Base-by-base conservation (phyloP, 1,140 invertebrate species). In the Oncopodura yosiiana region DNA sequence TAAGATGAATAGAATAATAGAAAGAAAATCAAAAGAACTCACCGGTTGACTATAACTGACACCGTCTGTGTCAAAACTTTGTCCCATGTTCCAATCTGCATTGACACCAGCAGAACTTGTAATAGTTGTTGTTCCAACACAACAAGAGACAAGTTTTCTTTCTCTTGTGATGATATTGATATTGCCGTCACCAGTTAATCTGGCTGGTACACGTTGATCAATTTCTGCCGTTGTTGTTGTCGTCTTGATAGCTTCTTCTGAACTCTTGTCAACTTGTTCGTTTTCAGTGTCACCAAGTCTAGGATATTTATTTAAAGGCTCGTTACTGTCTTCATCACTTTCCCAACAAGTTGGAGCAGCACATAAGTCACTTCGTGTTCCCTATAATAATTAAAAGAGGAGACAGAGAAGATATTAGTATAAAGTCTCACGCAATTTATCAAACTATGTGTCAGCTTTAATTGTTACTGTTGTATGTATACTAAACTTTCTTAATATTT, bases 51-150 rank as follows among this genome's bases (percentile, higher is more conserved):
- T 56, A 49, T 51, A 63, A 21, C 8, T 9, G 32, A 49, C 56
- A 38, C 49, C 51, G 43, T 55, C 55, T 11, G 55, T 49, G 27
- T 63, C 62, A 53, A 60, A 55, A 44, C 62, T 63, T 50, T 63
- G 62, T 38, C 62, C 62, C 62, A 63, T 63, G 43, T 37, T 50
- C 21, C 42, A 55, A 27, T 50, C 44, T 9, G 23, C 42, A 26
- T n/a, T 49, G 14, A 32, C 45, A 53, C 53, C 44, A 34, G 53
- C 49, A 41, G 32, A 12, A 18, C 9, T 43, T 9, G 19, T 14
- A 26, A 24, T 9, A 18, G 4, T 46, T 12, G 27, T 16, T 30
- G 26, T 32, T 3, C 21, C 27, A 12, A n/a, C n/a, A 23, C 36
- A 30, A 11, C 39, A 24, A 36, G 50, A 44, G 41, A 43, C 34